Conservation (phyloP, 2,888 invertebrate species). For the Brenthis hecate region DNA sequence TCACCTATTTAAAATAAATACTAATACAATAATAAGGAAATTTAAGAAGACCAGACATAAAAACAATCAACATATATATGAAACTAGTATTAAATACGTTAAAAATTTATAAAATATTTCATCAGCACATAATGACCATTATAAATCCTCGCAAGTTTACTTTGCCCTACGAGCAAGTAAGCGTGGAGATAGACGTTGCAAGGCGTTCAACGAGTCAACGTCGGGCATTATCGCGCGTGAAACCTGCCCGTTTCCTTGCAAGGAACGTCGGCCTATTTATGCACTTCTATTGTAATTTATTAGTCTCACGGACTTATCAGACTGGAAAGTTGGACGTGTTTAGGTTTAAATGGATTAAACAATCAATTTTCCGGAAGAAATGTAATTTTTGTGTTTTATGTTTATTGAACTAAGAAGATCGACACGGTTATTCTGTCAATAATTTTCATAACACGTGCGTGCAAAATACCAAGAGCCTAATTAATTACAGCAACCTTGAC, state of each 20-base stretch:
- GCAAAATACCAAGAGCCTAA: not conserved
- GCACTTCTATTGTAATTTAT: slow-evolving; percentile 26
- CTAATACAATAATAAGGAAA: no score
- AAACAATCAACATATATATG: no score
- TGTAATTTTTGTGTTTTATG: no score
- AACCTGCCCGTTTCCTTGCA: slow-evolving; percentile 29
- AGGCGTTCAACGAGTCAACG: slow-evolving; percentile 29
- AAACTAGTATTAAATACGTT: no score
- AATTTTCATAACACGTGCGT: not conserved
- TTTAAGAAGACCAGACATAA: no score
- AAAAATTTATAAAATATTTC: not conserved
- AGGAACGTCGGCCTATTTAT: slow-evolving; percentile 34
- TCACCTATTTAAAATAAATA: no score
- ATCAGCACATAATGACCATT: not conserved
- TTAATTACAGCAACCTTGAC: slow-evolving; percentile 4
- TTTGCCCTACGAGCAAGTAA: not conserved
- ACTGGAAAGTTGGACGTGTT: slow-evolving; percentile 6
- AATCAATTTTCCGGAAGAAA: not conserved
- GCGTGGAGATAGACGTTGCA: slow-evolving; percentile 4
- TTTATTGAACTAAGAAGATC: no score
- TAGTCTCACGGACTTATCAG: slow-evolving; percentile 17
- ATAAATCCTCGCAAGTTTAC: slow-evolving; percentile 8
- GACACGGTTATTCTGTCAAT: no score
- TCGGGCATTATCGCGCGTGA: slow-evolving; percentile 31
- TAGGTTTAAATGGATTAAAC: not conserved